Percentiles rank a stretch among this genome's conserved stretches.
phyloP scores from a whole-genome alignment of 2,888 invertebrate species.

The Choreutis nemorana region DNA sequence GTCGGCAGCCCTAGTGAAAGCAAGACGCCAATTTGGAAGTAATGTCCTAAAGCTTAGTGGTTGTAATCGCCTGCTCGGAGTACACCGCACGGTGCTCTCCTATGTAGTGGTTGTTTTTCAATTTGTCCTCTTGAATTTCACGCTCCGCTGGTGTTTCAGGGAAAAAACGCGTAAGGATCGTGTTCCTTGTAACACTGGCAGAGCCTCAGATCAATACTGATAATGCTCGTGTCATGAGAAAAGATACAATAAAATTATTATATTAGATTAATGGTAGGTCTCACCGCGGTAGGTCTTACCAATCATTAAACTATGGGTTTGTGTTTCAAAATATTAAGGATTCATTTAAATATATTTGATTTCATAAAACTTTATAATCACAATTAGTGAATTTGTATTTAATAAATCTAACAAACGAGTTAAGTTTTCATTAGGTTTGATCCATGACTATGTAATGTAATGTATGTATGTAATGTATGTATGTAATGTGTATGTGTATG shows the following conservation, averaged over 20 bases:
- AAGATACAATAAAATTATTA: slow-evolving; percentile 4
- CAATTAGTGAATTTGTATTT: too few relatives aligned
- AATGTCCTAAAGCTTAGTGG: slow-evolving; percentile 2
- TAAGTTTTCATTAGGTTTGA: too few relatives aligned
- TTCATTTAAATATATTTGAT: too few relatives aligned
- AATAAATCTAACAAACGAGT: too few relatives aligned
- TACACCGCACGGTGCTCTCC: slow-evolving; percentile 1
- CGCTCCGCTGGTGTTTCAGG: slow-evolving; percentile 16
- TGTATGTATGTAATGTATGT: too few relatives aligned
- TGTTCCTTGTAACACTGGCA: slow-evolving; percentile 3
- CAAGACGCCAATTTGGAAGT: too few relatives aligned
- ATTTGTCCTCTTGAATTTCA: slow-evolving; percentile 22
- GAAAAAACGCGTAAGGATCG: not conserved
- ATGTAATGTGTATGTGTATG: too few relatives aligned
- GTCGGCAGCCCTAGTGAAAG: too few relatives aligned
- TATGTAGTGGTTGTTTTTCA: slow-evolving; percentile 23
- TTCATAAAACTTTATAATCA: too few relatives aligned
- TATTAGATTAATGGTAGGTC: slow-evolving; percentile 3
- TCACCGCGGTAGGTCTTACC: not conserved
- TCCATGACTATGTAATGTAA: too few relatives aligned
- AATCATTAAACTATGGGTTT: not conserved
- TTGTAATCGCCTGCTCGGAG: slow-evolving; percentile 1
- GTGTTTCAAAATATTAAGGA: too few relatives aligned
- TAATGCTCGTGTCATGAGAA: slow-evolving; percentile 12
- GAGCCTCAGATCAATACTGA: slow-evolving; percentile 7